Evolutionary conservation across 2,113 vertebrate genomes (phyloP).

Genomic region (Sakesphorus luctuosus): DNA sequence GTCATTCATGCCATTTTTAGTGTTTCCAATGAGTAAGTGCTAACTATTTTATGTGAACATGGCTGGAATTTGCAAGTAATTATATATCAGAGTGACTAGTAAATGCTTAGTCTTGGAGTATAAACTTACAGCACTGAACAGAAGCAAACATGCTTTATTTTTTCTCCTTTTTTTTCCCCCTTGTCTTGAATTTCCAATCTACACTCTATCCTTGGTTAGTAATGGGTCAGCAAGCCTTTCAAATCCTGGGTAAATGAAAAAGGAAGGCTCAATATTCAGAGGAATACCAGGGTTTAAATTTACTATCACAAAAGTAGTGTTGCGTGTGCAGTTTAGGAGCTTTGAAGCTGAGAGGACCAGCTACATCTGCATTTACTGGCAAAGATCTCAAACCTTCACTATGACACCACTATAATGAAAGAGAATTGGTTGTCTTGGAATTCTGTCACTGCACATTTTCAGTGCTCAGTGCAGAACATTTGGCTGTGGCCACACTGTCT

Average conservation of each 20-base stretch:
- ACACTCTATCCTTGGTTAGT: background rate
- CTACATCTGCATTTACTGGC: background rate
- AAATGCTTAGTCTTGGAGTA: background rate
- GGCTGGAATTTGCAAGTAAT: background rate
- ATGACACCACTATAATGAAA: background rate
- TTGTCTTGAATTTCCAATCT: background rate
- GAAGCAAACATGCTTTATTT: background rate
- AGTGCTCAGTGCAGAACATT: background rate
- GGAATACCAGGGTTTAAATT: background rate
- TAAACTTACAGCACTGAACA: background rate
- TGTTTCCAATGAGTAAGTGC: background rate
- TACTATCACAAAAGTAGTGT: background rate
- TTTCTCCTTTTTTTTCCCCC: too few species aligned
- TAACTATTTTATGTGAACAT: background rate
- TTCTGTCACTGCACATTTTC: background rate
- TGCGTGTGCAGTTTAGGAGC: background rate
- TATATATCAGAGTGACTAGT: background rate
- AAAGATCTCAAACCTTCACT: background rate
- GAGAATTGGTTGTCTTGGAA: background rate
- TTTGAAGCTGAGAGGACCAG: background rate
- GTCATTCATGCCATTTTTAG: background rate
- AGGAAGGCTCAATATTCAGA: background rate
- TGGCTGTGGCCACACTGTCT: background rate
- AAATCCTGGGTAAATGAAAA: background rate
- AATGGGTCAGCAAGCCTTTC: background rate